These are phyloP conservation scores for Calameuta filiformis DNA, from an alignment of 2,888 invertebrate genomes.

Conservation along the genomic window DNA sequence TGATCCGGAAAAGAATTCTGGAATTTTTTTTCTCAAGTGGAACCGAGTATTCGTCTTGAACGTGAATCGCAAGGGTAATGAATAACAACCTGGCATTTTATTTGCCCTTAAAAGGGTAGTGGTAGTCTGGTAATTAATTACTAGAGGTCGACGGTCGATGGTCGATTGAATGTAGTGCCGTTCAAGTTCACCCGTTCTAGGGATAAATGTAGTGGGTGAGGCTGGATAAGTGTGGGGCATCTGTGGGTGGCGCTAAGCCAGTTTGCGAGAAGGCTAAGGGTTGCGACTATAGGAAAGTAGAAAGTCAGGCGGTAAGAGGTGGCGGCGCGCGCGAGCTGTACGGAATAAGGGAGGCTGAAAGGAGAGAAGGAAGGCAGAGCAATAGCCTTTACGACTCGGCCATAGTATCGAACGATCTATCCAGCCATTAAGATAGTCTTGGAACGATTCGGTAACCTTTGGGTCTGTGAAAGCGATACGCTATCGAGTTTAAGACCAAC, in stretches of 20 bases:
- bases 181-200: slow-evolving; percentile 29
- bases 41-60: neutral
- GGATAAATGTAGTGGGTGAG: slow-evolving; percentile 50
- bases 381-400: slow-evolving; percentile 67
- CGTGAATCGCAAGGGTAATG: neutral
- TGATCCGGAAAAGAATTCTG: neutral
- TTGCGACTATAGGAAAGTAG: slow-evolving; percentile 26
- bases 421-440: slow-evolving; percentile 66
- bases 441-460: slow-evolving; percentile 67
- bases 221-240: slow-evolving; percentile 24
- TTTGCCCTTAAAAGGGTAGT: slow-evolving; percentile 1
- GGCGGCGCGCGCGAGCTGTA: slow-evolving; percentile 1
- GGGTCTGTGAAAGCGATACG: slow-evolving; percentile 64
- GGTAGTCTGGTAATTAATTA: slow-evolving; percentile 38
- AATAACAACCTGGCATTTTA: neutral
- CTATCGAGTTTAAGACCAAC: slow-evolving; percentile 59
- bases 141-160: slow-evolving; percentile 25
- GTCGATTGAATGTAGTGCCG: slow-evolving; percentile 33
- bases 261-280: slow-evolving; percentile 42
- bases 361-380: slow-evolving; percentile 54
- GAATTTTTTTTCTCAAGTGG: neutral
- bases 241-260: slow-evolving; percentile 50
- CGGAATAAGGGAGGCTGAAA: slow-evolving; percentile 30
- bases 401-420: slow-evolving; percentile 67
- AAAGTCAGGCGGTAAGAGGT: slow-evolving; percentile 22